Conservation (phyloP, 2,113 vertebrate genomes). For the Perccottus glenii region DNA sequence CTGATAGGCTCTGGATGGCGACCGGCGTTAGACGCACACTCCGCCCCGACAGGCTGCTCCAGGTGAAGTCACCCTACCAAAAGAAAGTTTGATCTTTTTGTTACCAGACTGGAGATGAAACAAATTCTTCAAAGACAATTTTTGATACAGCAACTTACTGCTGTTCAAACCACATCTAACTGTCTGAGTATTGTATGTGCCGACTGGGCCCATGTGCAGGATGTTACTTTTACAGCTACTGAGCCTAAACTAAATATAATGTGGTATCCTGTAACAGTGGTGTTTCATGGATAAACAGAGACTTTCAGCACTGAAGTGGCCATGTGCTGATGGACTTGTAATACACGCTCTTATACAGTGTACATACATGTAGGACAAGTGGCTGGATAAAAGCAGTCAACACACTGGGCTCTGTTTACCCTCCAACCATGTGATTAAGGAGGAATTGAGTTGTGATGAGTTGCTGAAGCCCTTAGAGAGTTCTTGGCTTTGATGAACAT, state of each 20-base stretch:
- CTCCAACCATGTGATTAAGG: conserved; percentile 1
- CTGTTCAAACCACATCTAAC: background rate
- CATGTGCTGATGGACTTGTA: conserved; percentile 35
- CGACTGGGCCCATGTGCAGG: background rate
- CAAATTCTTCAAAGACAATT: background rate
- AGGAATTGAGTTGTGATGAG: conserved; percentile 29
- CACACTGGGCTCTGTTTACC: too few relatives aligned
- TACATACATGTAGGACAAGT: background rate
- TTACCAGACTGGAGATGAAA: background rate
- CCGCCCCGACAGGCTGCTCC: conserved; percentile 95
- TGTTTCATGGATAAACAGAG: background rate
- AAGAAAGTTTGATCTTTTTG: background rate
- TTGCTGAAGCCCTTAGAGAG: conserved; percentile 3
- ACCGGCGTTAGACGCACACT: conserved; percentile 89
- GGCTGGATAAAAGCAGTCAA: background rate
- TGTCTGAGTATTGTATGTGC: background rate
- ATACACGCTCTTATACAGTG: conserved; percentile 9
- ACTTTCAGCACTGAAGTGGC: conserved; percentile 9
- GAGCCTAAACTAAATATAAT: background rate
- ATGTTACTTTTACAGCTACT: background rate
- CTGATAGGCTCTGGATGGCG: conserved; percentile 90
- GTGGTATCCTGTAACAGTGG: background rate
- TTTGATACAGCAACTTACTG: too few relatives aligned
- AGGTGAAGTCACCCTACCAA: conserved; percentile 91
- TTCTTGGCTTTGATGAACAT: conserved; percentile 35